Evolutionary conservation across 2,888 invertebrate species (phyloP).

Genomic region (Drosophila mercatorum): DNA sequence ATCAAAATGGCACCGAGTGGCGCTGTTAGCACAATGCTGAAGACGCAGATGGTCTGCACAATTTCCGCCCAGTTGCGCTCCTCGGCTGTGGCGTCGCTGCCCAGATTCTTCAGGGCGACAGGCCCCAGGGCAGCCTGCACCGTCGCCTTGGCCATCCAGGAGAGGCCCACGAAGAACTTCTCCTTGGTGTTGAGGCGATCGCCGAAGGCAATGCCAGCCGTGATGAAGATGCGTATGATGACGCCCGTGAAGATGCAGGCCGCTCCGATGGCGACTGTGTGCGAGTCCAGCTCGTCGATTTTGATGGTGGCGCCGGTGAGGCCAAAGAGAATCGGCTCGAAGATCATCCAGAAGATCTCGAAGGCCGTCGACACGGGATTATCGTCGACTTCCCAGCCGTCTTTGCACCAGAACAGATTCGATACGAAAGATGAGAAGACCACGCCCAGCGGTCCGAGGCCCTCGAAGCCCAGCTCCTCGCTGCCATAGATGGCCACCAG

Average conservation of each 20-base stretch:
- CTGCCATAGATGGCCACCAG: slow-evolving; percentile 94
- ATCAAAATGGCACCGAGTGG: slow-evolving; percentile 93
- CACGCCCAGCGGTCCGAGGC: slow-evolving; percentile 91
- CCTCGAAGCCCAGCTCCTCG: slow-evolving; percentile 90
- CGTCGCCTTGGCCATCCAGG: slow-evolving; percentile 99
- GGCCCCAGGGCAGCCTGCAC: slow-evolving; percentile 96
- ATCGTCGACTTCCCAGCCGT: slow-evolving; percentile 94
- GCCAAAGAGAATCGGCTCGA: slow-evolving; percentile 97
- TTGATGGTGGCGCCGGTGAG: slow-evolving; percentile 96
- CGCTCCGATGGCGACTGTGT: slow-evolving; percentile 89
- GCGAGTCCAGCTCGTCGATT: slow-evolving; percentile 89
- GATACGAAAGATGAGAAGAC: slow-evolving; percentile 93
- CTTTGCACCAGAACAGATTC: slow-evolving; percentile 91
- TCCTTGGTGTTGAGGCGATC: slow-evolving; percentile 94
- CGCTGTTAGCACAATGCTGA: slow-evolving; percentile 93
- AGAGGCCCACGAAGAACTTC: slow-evolving; percentile 94
- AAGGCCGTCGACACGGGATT: slow-evolving; percentile 95
- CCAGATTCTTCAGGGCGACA: slow-evolving; percentile 89
- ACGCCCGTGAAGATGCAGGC: slow-evolving; percentile 89
- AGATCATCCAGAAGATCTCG: slow-evolving; percentile 97
- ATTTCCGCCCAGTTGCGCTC: slow-evolving; percentile 88
- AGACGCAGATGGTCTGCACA: slow-evolving; percentile 90
- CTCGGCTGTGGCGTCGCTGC: slow-evolving; percentile 83
- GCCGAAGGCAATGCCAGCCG: slow-evolving; percentile 89
- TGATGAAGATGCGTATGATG: slow-evolving; percentile 88